phyloP scores from a whole-genome alignment of 1,140 invertebrate species.

The Nylanderia fulva region DNA sequence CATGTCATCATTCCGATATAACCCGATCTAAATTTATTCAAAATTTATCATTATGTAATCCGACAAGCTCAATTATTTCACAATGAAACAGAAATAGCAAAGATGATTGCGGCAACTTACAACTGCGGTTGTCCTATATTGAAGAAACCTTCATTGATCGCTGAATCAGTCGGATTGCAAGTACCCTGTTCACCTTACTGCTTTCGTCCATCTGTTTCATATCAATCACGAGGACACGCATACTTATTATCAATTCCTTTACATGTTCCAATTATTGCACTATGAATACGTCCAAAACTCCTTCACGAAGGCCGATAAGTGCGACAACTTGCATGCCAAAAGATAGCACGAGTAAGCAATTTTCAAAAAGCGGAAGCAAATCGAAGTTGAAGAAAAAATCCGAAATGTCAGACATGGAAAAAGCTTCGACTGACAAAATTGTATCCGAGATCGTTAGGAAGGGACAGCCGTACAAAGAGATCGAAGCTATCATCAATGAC shows the following conservation, averaged over 20 bases:
- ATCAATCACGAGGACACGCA: not conserved
- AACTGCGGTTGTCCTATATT: slow-evolving; percentile 72
- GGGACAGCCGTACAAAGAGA: slow-evolving; percentile 79
- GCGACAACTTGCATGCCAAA: not conserved
- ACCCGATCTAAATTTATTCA: not conserved
- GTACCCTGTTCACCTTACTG: slow-evolving; percentile 34
- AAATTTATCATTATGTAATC: slow-evolving; percentile 34
- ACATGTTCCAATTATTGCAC: not conserved
- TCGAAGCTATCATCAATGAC: slow-evolving; percentile 80
- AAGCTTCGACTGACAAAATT: slow-evolving; percentile 28
- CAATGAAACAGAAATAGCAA: slow-evolving; percentile 6
- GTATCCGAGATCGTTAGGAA: slow-evolving; percentile 76
- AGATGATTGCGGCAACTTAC: slow-evolving; percentile 72
- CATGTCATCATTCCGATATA: slow-evolving; percentile 25
- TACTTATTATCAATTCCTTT: not conserved
- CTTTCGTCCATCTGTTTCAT: not conserved
- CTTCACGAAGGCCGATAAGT: not conserved
- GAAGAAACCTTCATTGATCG: not conserved
- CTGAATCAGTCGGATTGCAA: not conserved
- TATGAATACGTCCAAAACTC: not conserved
- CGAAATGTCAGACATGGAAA: not conserved
- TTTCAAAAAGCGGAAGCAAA: not conserved
- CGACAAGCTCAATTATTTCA: not conserved
- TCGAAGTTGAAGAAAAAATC: not conserved
- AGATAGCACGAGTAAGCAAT: not conserved